Percentiles rank a stretch among this genome's conserved stretches.
Conservation (phyloP, 2,888 invertebrate species). For the Eilema depressum region DNA sequence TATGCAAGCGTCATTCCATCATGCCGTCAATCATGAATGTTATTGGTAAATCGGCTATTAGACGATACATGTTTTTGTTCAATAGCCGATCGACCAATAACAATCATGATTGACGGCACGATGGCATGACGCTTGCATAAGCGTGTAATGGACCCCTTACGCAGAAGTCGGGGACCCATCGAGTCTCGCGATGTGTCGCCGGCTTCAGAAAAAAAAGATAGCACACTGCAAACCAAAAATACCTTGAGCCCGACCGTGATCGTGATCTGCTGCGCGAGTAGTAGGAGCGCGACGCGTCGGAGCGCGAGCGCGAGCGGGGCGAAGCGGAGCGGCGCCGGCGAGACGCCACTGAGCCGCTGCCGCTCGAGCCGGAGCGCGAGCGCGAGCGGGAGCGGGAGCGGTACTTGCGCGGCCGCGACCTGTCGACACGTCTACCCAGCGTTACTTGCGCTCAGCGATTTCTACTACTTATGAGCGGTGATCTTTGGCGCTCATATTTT, state of each 20-base stretch:
- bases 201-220: slow-evolving; percentile 16
- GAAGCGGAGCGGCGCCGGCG: slow-evolving; percentile 76
- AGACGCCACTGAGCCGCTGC: slow-evolving; percentile 75
- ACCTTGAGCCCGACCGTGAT: slow-evolving; percentile 86
- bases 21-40: no score
- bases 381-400: slow-evolving; percentile 89
- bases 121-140: no score
- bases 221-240: slow-evolving; percentile 43
- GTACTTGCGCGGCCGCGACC: slow-evolving; percentile 89
- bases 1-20: no score
- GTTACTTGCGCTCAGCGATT: background rate
- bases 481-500: background rate
- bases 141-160: no score
- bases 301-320: slow-evolving; percentile 87
- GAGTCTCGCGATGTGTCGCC: background rate
- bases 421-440: slow-evolving; percentile 38
- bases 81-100: no score
- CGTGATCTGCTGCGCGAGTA: slow-evolving; percentile 88
- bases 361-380: slow-evolving; percentile 84
- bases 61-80: no score
- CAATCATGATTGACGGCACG: no score
- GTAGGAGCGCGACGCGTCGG: slow-evolving; percentile 87
- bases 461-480: background rate
- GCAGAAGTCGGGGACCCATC: background rate
- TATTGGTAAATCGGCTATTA: no score